Conservation (phyloP, 2,113 vertebrate genomes). For the Hiodon tergisus region DNA sequence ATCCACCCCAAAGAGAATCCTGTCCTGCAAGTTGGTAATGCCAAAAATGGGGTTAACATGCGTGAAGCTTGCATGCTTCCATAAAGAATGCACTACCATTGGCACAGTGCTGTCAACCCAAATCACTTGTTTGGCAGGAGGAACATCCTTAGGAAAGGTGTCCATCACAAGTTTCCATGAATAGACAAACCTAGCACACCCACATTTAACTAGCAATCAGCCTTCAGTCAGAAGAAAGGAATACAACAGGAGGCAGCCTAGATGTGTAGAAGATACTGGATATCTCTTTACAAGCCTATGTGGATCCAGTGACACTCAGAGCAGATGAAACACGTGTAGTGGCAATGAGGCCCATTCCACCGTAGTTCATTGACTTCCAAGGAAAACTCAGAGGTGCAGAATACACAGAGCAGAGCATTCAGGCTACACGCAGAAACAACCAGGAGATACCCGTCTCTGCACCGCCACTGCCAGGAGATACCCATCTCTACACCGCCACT, state of each 20-base stretch:
- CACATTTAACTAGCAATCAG: background rate
- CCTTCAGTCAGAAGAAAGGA: background rate
- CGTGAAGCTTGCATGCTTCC: background rate
- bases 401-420: background rate
- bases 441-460: background rate
- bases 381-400: constrained; percentile 1
- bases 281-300: constrained; percentile 36
- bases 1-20: background rate
- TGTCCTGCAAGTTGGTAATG: background rate
- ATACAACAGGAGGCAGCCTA: constrained; percentile 30
- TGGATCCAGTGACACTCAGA: constrained; percentile 37
- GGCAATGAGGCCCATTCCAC: constrained; percentile 23
- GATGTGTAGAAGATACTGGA: constrained; percentile 25
- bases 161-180: too few species aligned
- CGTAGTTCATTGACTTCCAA: constrained; percentile 24
- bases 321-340: constrained; percentile 29
- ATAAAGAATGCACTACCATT: background rate
- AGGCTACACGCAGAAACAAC: background rate
- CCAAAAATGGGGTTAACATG: background rate
- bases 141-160: background rate
- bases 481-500: background rate
- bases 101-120: background rate
- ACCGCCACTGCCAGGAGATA: background rate
- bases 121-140: background rate
- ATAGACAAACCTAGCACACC: background rate